Evolutionary conservation across 2,113 vertebrate species (phyloP).

Genomic region (Eurystomus gularis): DNA sequence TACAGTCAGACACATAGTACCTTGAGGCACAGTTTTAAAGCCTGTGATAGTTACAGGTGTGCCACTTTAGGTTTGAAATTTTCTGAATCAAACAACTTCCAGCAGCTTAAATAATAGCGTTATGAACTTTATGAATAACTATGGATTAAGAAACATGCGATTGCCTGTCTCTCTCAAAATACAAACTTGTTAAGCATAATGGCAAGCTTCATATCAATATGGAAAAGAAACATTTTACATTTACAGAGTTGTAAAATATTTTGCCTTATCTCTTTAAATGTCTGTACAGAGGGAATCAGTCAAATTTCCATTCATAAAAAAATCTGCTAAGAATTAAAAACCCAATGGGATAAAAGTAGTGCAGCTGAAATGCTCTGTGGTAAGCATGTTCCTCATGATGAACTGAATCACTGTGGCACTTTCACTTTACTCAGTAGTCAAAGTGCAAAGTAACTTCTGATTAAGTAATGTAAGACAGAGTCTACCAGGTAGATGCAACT

Average conservation of each 20-base stretch:
- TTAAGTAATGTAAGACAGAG: background rate
- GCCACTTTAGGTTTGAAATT: background rate
- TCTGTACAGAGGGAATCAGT: background rate
- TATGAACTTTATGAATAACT: background rate
- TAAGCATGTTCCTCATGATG: background rate
- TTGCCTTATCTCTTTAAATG: background rate
- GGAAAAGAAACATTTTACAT: background rate
- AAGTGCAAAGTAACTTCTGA: slow-evolving; percentile 17
- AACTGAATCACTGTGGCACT: background rate
- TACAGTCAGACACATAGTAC: background rate
- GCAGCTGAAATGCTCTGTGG: background rate
- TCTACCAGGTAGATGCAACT: background rate
- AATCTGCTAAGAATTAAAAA: background rate
- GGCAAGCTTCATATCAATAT: background rate
- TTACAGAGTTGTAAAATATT: background rate
- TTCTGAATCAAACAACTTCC: background rate
- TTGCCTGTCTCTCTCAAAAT: background rate
- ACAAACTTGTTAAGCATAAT: background rate
- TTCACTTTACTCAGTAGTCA: background rate
- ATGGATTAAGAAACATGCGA: background rate
- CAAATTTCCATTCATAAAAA: background rate
- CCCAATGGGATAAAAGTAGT: background rate
- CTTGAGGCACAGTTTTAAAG: background rate
- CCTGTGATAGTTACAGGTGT: background rate
- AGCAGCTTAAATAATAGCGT: background rate